Evolutionary conservation across 2,797 vertebrate genomes (phyloP), one percentile per base, ranked within the genome.

Genomic region (Parotocinclus haroldoi): DNA sequence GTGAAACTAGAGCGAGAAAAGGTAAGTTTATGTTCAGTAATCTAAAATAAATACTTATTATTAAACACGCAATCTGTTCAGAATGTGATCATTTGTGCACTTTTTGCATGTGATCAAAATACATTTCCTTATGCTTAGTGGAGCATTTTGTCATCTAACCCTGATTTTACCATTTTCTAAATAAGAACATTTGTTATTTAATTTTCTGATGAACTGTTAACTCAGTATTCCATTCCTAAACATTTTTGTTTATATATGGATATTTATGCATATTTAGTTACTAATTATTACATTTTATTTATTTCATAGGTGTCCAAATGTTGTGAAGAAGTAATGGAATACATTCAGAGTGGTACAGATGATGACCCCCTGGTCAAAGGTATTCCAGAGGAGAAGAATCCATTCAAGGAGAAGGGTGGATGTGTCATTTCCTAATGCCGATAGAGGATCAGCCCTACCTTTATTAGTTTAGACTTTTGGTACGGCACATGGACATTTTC

Each of bases 341-440:
- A 94, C 78, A 96, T 98, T 74, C 93, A 96, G 86, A 87, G 89
- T 57, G 85, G 89, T 66, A 90, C 81, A 72, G 94, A 93, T 1
- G 95, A 97, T 58, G 96, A 99, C 79, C 91, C 83, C 40, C 89
- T 99, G 49, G 89, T 98, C 77, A 98, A 97, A 85, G 96, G 96
- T 54, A 93, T 99, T 75, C 80, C 96, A 27, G 96, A 99, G 81
- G 96, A 97, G 38, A 97, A 95, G 86, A 99, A 99, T 78, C 96
- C 96, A 39, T 99, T 98, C 83, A 98, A 98, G 85, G 96, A 98
- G 79, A 98, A 98, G 87, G 96, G 95, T 69, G 95, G 96, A 80
- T 99, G 96, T 77, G 80, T 95, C 74, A 87, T 98, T 87, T 93
- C 91, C 63, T 98, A 90, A 89, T 78, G 63, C 59, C 74, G 72